Conservation (phyloP, 2,113 vertebrate species). For the Semicossyphus pulcher region DNA sequence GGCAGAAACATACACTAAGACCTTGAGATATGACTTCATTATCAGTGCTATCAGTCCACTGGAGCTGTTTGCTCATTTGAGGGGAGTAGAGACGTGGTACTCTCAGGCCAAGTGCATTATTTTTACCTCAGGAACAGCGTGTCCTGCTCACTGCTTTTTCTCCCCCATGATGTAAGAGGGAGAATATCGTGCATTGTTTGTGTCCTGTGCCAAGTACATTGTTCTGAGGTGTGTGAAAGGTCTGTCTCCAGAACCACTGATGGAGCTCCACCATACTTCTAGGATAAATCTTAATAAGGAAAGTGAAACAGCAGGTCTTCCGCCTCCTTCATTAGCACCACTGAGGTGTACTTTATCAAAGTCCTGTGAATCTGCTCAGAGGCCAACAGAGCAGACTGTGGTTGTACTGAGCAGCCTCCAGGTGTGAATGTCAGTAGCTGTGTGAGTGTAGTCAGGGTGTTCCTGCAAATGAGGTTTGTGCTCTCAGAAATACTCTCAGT, state of each 20-base stretch:
- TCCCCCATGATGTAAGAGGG: conserved; percentile 2
- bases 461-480: background rate
- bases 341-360: background rate
- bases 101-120: background rate
- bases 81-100: background rate
- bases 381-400: background rate
- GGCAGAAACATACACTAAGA: too few species aligned
- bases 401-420: background rate
- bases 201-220: too few species aligned
- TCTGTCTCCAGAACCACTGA: conserved; percentile 1
- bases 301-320: background rate
- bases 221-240: background rate
- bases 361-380: background rate
- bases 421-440: background rate
- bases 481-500: background rate
- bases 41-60: background rate
- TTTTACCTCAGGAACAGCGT: conserved; percentile 13
- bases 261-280: background rate
- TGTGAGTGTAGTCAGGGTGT: background rate
- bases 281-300: background rate
- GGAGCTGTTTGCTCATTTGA: conserved; percentile 19
- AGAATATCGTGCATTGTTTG: background rate
- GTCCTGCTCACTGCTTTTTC: background rate
- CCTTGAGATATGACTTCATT: too few species aligned
- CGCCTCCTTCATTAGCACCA: background rate